Percentiles rank a stretch among this genome's conserved stretches.
phyloP scores from a whole-genome alignment of 2,113 vertebrate genomes.

The Silurus meridionalis region DNA sequence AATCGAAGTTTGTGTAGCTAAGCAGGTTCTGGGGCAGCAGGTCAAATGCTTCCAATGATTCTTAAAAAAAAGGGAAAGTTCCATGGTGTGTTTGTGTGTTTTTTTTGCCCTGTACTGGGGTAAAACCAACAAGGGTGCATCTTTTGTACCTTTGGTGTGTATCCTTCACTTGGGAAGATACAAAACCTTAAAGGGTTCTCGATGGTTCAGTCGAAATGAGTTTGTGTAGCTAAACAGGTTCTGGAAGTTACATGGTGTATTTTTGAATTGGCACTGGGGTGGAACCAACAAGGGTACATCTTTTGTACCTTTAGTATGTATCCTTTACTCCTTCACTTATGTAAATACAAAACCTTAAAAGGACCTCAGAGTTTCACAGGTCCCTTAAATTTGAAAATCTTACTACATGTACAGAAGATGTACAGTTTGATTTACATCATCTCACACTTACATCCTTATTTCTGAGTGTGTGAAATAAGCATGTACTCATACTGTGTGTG shows the following conservation, averaged over 20 bases:
- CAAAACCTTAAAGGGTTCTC: too few species aligned
- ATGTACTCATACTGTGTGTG: background rate
- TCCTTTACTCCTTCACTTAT: background rate
- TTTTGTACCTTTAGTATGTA: background rate
- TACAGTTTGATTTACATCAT: background rate
- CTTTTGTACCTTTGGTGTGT: too few species aligned
- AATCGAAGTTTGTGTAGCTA: background rate
- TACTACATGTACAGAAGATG: background rate
- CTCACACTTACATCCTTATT: background rate
- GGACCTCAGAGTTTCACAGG: background rate
- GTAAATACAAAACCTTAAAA: background rate
- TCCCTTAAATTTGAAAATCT: background rate
- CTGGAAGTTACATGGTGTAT: background rate
- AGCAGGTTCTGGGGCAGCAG: background rate
- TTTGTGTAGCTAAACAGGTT: too few species aligned
- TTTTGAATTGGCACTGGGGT: background rate
- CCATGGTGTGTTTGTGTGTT: background rate
- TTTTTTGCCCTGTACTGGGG: too few species aligned
- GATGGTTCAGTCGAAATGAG: too few species aligned
- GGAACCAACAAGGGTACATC: background rate
- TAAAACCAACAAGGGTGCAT: too few species aligned
- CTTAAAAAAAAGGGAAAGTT: background rate
- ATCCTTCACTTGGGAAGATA: too few species aligned
- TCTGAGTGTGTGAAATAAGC: background rate
- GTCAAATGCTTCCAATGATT: background rate